A percentile compares a stretch with the other conserved stretches of the same genome.
These are phyloP conservation scores for Eristalis arbustorum DNA, from an alignment of 2,888 invertebrate species.

Conservation along the genomic window DNA sequence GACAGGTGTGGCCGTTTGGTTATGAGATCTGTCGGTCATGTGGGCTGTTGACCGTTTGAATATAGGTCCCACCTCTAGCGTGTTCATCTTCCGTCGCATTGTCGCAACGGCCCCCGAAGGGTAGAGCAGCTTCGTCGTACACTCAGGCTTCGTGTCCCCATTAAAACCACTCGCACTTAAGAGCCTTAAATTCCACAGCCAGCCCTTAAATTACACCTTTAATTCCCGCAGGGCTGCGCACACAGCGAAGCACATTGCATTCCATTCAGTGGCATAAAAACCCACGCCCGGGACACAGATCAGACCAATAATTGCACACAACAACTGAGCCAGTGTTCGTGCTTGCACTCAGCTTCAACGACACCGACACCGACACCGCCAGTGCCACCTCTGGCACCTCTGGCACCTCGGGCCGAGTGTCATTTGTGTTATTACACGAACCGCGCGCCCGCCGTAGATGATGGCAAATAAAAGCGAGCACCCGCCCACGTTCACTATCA, in stretches of 20 bases:
- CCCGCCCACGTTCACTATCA: not conserved
- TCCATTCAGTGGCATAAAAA: not conserved
- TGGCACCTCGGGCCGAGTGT: not conserved
- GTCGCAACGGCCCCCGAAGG: too few relatives aligned
- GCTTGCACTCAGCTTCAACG: not conserved
- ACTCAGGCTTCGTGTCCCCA: too few relatives aligned
- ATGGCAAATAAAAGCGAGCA: slow-evolving; percentile 1
- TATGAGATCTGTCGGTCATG: too few relatives aligned
- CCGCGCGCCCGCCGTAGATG: not conserved
- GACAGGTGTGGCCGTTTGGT: too few relatives aligned
- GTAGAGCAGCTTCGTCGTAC: too few relatives aligned
- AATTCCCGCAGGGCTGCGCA: not conserved
- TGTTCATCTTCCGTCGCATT: too few relatives aligned
- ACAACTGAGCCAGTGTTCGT: not conserved
- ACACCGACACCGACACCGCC: not conserved
- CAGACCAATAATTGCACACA: not conserved
- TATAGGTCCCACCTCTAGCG: too few relatives aligned
- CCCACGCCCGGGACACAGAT: not conserved
- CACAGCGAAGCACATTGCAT: not conserved
- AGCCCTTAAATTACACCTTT: not conserved
- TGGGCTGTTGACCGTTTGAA: too few relatives aligned
- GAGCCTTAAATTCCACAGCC: not conserved
- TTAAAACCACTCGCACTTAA: not conserved
- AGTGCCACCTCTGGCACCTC: not conserved
- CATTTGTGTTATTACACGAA: slow-evolving; percentile 19